Conservation (phyloP, 2,113 vertebrate genomes). For the Argyrosomus japonicus region DNA sequence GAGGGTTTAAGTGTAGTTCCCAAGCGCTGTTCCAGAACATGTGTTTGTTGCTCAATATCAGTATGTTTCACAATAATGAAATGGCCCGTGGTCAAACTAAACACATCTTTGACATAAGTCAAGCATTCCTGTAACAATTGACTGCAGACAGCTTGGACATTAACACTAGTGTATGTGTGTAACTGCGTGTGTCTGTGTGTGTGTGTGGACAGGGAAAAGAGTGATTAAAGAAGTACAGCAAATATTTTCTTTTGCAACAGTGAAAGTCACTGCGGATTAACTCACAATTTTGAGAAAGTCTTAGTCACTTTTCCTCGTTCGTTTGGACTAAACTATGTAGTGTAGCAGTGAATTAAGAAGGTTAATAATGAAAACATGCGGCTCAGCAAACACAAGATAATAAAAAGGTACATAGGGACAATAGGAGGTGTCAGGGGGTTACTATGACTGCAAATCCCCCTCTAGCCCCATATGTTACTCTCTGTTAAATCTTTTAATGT, state of each 20-base stretch:
- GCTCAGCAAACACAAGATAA: conserved; percentile 24
- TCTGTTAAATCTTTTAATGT: conserved; percentile 66
- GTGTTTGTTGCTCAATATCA: conserved; percentile 77
- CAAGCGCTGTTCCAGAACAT: conserved; percentile 71
- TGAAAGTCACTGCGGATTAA: not conserved
- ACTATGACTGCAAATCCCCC: conserved; percentile 62
- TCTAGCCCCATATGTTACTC: conserved; percentile 66
- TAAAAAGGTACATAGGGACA: conserved; percentile 15
- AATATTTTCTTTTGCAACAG: conserved; percentile 38
- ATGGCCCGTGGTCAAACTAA: conserved; percentile 71
- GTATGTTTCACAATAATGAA: conserved; percentile 73
- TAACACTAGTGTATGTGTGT: conserved; percentile 14
- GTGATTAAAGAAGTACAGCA: conserved; percentile 24
- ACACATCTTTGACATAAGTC: conserved; percentile 43
- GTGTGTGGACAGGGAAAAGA: conserved; percentile 17
- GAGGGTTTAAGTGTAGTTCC: conserved; percentile 51
- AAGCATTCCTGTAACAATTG: conserved; percentile 39
- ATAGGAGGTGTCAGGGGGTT: conserved; percentile 39
- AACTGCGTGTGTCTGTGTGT: not conserved
- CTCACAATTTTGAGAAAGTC: not conserved
- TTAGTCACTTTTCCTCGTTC: conserved; percentile 27
- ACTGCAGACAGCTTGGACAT: conserved; percentile 24
- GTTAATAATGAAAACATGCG: conserved; percentile 40
- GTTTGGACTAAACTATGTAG: conserved; percentile 22
- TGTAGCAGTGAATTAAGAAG: conserved; percentile 13